phyloP scores from a whole-genome alignment of 2,888 invertebrate genomes.

The Diploptera punctata region DNA sequence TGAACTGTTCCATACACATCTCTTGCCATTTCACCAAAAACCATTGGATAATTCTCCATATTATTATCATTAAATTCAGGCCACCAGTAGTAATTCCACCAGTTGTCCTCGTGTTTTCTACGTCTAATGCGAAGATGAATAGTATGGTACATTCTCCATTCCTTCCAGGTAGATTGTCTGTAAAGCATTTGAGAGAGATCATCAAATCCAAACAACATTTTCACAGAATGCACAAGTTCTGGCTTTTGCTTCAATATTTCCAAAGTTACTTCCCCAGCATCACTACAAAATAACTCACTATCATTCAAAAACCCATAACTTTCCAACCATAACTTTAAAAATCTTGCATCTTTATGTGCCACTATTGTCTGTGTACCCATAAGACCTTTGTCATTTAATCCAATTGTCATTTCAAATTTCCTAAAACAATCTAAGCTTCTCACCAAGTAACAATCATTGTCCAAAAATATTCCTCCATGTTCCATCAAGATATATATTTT shows the following conservation, averaged over 20 bases:
- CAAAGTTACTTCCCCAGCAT: background rate
- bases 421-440: slow-evolving; percentile 3
- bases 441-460: slow-evolving; percentile 17
- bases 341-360: slow-evolving; percentile 16
- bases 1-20: background rate
- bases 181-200: background rate
- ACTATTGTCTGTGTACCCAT: slow-evolving; percentile 5
- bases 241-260: slow-evolving; percentile 14
- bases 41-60: background rate
- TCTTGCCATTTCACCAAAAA: slow-evolving; percentile 22
- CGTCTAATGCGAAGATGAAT: background rate
- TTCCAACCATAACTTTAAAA: slow-evolving; percentile 4
- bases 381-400: background rate
- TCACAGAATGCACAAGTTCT: slow-evolving; percentile 14
- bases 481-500: slow-evolving; percentile 2
- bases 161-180: background rate
- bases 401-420: slow-evolving; percentile 9
- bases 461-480: slow-evolving; percentile 12
- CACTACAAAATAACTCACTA: background rate
- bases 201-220: background rate
- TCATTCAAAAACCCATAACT: background rate
- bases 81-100: slow-evolving; percentile 1
- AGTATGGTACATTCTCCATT: background rate
- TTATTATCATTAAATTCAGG: background rate
- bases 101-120: background rate